A percentile compares a stretch with the other conserved stretches of the same genome.
These are phyloP conservation scores for Heliornis fulica DNA, from an alignment of 2,113 vertebrate genomes.

Conservation along the genomic window DNA sequence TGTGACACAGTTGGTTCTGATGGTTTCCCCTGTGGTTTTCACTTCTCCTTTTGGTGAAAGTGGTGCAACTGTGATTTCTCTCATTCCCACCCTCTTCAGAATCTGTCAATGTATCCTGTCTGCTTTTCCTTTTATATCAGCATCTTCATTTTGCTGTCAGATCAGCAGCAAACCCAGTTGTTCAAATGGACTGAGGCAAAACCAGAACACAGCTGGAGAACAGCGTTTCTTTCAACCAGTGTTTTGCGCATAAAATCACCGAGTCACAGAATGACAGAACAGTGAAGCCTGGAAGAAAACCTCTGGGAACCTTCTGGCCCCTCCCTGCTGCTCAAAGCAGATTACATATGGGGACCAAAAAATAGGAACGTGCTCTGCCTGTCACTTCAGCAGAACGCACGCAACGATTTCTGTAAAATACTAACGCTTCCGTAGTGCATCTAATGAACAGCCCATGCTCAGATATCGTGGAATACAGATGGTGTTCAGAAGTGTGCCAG, in stretches of 20 bases:
- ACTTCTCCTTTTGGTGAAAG: conserved; percentile 45
- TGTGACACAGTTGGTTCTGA: background rate
- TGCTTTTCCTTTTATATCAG: background rate
- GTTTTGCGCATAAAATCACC: background rate
- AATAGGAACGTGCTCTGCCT: background rate
- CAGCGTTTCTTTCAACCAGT: background rate
- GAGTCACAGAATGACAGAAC: background rate
- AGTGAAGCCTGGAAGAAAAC: background rate
- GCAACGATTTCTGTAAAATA: background rate
- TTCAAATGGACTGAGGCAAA: background rate
- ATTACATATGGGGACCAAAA: background rate
- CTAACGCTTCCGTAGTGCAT: background rate
- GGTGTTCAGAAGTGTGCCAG: background rate
- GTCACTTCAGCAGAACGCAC: background rate
- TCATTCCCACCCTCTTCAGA: background rate
- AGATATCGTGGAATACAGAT: background rate
- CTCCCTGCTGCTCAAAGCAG: background rate
- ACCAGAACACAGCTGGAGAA: background rate
- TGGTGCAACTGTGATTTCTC: conserved; percentile 27
- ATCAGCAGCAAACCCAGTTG: background rate
- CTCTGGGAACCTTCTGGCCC: background rate
- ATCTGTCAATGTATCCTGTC: background rate
- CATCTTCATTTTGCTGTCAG: background rate
- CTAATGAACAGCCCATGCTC: background rate
- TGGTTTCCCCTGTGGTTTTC: conserved; percentile 59